Base-by-base conservation (phyloP, 1,140 invertebrate genomes). In the Micrasema minimum region DNA sequence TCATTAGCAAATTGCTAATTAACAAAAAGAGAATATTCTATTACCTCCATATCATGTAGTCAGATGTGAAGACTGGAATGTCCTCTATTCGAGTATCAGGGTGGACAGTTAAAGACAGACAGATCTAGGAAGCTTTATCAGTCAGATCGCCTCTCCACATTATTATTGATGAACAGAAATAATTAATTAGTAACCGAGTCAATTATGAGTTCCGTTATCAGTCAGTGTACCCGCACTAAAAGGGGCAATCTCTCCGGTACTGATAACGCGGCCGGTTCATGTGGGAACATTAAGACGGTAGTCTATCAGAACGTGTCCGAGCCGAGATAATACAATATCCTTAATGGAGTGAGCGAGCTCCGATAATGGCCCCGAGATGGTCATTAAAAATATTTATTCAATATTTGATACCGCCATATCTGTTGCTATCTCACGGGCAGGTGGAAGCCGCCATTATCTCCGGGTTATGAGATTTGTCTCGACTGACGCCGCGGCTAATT, bases 321-420 rank as follows among this genome's bases (percentile, higher is more conserved):
- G 53, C 59, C 53, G 51, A 68, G 71, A 72, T 72, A 57, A 68
- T 62, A 43, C 53, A 43, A 59, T 59, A 61, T 65, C 64, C 71
- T 61, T 72, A 72, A 72, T 72, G 71, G 71, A 72, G 23, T 43
- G 38, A n/a, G n/a, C 37, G 61, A 38, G 35, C 12, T n/a, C 62
- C 22, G 71, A 72, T 72, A 72, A 68, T 50, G 55, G 46, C 38
- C n/a, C 53, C 57, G 57, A 23, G 41, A 23, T n/a, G 18, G 41
- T 62, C 57, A 62, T 62, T 62, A 66, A 72, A 72, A 72, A 68
- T 71, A 71, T 71, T 66, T 66, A 71, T 71, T 71, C 69, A 66
- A 71, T 71, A 71, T 71, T 71, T 71, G 37, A 48, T 57, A 57
- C 37, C 26, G 48, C 12, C 16, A n/a, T 53, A 57, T 57, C 53